A percentile compares a stretch with the other conserved stretches of the same genome.
Conservation (phyloP, 1,140 invertebrate genomes). For the Apis dorsata region DNA sequence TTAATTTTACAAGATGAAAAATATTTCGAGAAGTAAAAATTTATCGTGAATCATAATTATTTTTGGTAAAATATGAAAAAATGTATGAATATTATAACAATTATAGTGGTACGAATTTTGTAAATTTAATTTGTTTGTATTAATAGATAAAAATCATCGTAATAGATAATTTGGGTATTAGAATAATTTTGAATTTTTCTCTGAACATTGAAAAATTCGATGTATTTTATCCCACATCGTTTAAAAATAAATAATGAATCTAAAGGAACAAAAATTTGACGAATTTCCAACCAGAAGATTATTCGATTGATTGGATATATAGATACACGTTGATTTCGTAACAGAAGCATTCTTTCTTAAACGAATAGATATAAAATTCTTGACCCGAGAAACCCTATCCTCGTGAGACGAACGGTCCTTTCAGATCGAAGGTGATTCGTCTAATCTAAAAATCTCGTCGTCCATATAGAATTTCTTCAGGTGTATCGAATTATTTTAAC, state of each 20-base stretch:
- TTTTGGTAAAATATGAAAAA: no score
- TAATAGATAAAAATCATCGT: no score
- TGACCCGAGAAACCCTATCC: constrained; percentile 60
- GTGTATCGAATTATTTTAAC: constrained; percentile 66
- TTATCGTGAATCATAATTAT: no score
- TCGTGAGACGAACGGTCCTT: constrained; percentile 62
- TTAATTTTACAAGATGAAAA: no score
- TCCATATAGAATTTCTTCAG: constrained; percentile 62
- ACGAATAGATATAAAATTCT: constrained; percentile 46
- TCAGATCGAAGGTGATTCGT: constrained; percentile 58
- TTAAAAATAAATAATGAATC: neutral
- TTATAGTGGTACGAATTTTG: no score
- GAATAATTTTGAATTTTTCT: no score
- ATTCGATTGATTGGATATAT: neutral
- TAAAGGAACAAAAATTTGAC: neutral
- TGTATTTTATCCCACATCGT: neutral
- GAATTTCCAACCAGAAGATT: neutral
- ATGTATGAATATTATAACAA: no score
- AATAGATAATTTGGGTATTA: no score
- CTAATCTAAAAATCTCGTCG: constrained; percentile 65
- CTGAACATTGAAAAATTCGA: no score
- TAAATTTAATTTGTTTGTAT: no score
- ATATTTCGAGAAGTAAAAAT: no score
- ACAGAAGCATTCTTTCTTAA: constrained; percentile 51
- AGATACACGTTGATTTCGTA: constrained; percentile 53